These are phyloP conservation scores for Atherix ibis DNA, from an alignment of 2,888 invertebrate genomes.

Conservation along the genomic window DNA sequence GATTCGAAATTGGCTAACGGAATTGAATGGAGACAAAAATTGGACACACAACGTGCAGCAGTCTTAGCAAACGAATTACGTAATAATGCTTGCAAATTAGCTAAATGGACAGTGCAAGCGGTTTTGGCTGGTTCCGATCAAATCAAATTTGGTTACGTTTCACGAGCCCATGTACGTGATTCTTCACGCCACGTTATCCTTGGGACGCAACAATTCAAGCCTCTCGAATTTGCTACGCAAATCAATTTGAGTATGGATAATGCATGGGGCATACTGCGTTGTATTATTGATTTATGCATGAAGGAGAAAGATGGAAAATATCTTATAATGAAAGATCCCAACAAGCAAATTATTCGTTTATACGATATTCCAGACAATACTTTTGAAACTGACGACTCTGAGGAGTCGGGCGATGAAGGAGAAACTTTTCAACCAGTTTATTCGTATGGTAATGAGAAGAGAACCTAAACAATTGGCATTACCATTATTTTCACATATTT, in stretches of 20 bases:
- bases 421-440: conserved; percentile 32
- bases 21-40: conserved; percentile 95
- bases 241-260: conserved; percentile 99
- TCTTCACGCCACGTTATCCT: conserved; percentile 92
- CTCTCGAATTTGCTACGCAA: conserved; percentile 95
- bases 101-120: conserved; percentile 97
- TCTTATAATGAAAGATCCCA: conserved; percentile 97
- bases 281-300: conserved; percentile 93
- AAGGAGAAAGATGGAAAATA: conserved; percentile 94
- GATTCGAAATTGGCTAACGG: conserved; percentile 91
- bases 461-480: conserved; percentile 3
- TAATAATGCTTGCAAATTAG: conserved; percentile 98
- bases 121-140: conserved; percentile 91
- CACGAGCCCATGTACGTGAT: conserved; percentile 81
- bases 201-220: conserved; percentile 96
- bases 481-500: background rate
- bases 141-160: conserved; percentile 98
- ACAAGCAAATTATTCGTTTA: conserved; percentile 92
- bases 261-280: conserved; percentile 95
- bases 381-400: conserved; percentile 94
- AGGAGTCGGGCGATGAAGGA: conserved; percentile 35
- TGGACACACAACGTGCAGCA: conserved; percentile 95
- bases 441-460: conserved; percentile 13
- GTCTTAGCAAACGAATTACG: conserved; percentile 95
- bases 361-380: conserved; percentile 98